Base-by-base conservation (phyloP, 2,888 invertebrate species). In the Troglohyphantes excavatus region DNA sequence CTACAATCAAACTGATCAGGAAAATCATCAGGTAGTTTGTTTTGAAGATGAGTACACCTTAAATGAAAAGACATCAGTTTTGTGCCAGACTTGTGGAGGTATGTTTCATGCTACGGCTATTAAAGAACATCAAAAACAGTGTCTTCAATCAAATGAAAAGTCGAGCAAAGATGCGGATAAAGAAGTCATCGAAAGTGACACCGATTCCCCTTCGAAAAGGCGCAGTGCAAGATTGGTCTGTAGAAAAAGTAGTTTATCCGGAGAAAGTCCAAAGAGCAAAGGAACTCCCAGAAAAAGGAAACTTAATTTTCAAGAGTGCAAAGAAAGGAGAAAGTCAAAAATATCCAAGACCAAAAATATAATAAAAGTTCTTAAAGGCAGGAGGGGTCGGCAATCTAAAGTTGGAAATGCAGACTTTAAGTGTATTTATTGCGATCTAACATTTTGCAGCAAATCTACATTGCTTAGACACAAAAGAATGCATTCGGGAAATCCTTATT, bases 401-500 rank as follows among this genome's bases (percentile, higher is more conserved):
- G 17, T 76, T 26, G 67, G 72, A n/a, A 76, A 89, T 11, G 73
- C 82, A 29, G 46, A 75, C 43, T 89, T 89, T 68, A 68, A 61
- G 11, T 89, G 88, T 11, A 61, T 23, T 46, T 33, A 82, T 29
- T 89, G 88, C 63, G 73, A 82, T 29, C 27, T 89, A 43, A 82
- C 88, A 3, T 89, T 91, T 67, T 82, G 86, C 72, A 91, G 88
- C 17, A 88, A 89, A 70, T 90, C 83, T 7, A 91, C 83, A 19
- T 85, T 89, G 26, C 46, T 84, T 19, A 63, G 91, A n/a, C 91
- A 91, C 27, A 84, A 84, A 61, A 61, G 85, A 68, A 91, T 88
- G 88, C 91, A 91, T 81, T 84, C 88, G 23, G 91, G 91, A 19
- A 89, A 91, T 29, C 86, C 86, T 7, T 82, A 75, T 29, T 86